Percentiles rank a stretch among this genome's conserved stretches.
phyloP scores from a whole-genome alignment of 2,797 vertebrate species.

The Aulostomus chinensis region DNA sequence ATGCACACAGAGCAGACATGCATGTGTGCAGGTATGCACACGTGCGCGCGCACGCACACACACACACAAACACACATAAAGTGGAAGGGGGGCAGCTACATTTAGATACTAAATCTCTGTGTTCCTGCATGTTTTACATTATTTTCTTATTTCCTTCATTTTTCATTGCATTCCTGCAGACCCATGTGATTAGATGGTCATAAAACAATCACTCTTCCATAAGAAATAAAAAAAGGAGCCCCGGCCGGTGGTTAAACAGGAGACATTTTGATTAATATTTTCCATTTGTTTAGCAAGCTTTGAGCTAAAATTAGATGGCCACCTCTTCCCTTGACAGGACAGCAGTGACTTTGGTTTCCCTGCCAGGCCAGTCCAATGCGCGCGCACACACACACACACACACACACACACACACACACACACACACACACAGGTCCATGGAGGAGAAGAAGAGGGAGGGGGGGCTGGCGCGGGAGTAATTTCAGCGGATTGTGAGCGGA shows the following conservation, averaged over 20 bases:
- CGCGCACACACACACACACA: constrained; percentile 39
- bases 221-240: constrained; percentile 65
- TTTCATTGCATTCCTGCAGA: constrained; percentile 43
- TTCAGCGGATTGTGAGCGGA: constrained; percentile 97
- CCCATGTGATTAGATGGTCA: constrained; percentile 34
- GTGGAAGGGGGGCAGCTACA: constrained; percentile 64
- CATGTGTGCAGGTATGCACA: too few species aligned
- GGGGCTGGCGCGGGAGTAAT: constrained; percentile 90
- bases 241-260: constrained; percentile 76
- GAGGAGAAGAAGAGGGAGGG: constrained; percentile 61
- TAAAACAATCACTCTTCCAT: constrained; percentile 61
- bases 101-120: constrained; percentile 67
- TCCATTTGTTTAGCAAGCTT: constrained; percentile 81
- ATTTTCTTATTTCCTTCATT: constrained; percentile 40
- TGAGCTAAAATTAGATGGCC: constrained; percentile 93
- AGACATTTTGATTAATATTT: constrained; percentile 86
- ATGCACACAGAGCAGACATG: too few species aligned
- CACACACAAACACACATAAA: constrained; percentile 9
- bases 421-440: constrained; percentile 33
- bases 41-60: too few species aligned
- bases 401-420: constrained; percentile 21
- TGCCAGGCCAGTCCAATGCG: constrained; percentile 55
- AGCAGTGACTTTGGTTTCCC: constrained; percentile 86
- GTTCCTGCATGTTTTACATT: constrained; percentile 47
- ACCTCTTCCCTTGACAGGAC: constrained; percentile 79